phyloP scores from a whole-genome alignment of 2,797 vertebrate genomes.

The Typhlichthys subterraneus region DNA sequence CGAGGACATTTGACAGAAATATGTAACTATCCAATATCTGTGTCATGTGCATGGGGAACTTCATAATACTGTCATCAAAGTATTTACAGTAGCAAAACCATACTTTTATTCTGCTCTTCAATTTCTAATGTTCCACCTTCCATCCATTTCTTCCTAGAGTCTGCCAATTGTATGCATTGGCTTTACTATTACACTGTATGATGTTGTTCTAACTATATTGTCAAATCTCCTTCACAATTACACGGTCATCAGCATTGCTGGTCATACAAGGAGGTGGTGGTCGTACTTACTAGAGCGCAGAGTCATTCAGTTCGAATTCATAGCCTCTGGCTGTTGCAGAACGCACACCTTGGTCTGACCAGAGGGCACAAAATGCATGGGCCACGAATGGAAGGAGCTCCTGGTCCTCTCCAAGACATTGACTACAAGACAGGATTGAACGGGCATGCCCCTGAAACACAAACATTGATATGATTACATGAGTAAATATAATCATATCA shows the following conservation, averaged over 20 bases:
- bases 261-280: not conserved
- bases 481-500: no score
- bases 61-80: not conserved
- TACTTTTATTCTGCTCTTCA: not conserved
- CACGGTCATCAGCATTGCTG: conserved; percentile 15
- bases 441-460: conserved; percentile 69
- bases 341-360: conserved; percentile 76
- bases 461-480: no score
- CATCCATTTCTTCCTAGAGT: conserved; percentile 48
- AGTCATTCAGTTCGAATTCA: conserved; percentile 82
- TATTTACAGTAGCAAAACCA: no score
- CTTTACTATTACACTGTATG: conserved; percentile 19
- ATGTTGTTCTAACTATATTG: conserved; percentile 5
- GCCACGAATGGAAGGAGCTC: conserved; percentile 76
- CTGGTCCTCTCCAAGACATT: conserved; percentile 75
- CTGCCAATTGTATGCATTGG: conserved; percentile 20
- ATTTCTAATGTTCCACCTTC: conserved; percentile 41
- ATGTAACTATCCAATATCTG: no score
- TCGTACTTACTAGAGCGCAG: conserved; percentile 81
- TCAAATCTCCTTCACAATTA: conserved; percentile 49
- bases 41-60: no score
- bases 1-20: no score
- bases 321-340: conserved; percentile 68
- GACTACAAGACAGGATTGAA: conserved; percentile 74
- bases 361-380: conserved; percentile 74